Conservation (phyloP, 2,797 vertebrate genomes). For the Melopsittacus undulatus region DNA sequence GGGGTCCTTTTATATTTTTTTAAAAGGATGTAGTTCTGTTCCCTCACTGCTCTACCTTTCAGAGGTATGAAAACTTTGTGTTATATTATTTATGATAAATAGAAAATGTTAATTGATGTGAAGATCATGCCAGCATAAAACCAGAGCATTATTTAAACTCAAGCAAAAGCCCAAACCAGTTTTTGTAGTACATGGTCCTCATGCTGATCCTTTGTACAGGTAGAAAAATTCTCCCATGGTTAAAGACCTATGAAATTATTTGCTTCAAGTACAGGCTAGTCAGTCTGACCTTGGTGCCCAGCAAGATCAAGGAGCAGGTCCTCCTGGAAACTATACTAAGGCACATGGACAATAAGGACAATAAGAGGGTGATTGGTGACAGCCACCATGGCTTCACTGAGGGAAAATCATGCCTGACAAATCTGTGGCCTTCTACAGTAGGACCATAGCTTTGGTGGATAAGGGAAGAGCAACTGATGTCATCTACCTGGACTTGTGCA, state of each 20-base stretch:
- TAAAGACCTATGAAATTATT: neutral
- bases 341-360: neutral
- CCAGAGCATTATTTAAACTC: neutral
- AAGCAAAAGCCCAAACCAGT: neutral
- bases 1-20: neutral
- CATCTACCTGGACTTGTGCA: neutral
- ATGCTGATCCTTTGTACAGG: neutral
- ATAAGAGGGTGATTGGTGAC: neutral
- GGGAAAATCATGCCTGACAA: neutral
- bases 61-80: neutral
- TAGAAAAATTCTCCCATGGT: neutral
- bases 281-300: neutral
- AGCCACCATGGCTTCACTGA: neutral
- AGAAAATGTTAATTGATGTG: neutral
- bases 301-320: neutral
- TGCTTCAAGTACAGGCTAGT: neutral
- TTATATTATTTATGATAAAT: neutral
- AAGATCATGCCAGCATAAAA: neutral
- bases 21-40: neutral
- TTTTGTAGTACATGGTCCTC: neutral
- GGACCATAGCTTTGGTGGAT: neutral
- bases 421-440: neutral
- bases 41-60: neutral
- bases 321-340: neutral
- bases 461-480: neutral